Base-by-base conservation (phyloP, 2,797 vertebrate genomes). In the Bovichtus variegatus region DNA sequence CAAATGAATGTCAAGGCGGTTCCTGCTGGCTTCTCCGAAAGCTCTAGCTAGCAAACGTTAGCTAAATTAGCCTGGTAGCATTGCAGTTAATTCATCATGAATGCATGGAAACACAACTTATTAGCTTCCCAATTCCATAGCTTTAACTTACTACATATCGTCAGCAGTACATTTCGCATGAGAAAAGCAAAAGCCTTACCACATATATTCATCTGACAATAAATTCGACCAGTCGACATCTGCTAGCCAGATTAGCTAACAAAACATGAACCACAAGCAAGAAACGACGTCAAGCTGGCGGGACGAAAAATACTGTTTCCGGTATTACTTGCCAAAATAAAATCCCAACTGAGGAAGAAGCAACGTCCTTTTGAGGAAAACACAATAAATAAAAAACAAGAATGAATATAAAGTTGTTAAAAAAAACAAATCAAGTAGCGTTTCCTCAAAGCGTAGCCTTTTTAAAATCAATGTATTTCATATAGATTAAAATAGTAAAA, bases 231-330 rank as follows among this genome's bases (percentile, higher is more conserved):
- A 70, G 73, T 84, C 81, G 81, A 91, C 85, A 90, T 93, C 89
- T 92, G 86, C 78, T 90, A 90, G 89, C 92, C 76, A 87, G 85
- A 88, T 84, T 88, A 88, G 93, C 92, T 93, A 93, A 94, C 93
- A 93, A 92, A 93, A 92, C 90, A 91, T 79, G 84, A 84, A 91
- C 76, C 85, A 72, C 61, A 69, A 70, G 67, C 67, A 72, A 76
- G 68, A 80, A 83, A 49, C 66, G 64, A 77, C 29, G 63, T 76
- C 70, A 82, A 87, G 60, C 13, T 40, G 58, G 21, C 29, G 21
- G 8, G 10, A 27, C 18, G 2, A 25, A 29, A 59, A 19, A 43
- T 1, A 16, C 41, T 5, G 23, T 18, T 88, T 92, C 92, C 91
- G 88, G 76, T 34, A 0, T 1, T 1, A 12, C 1, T 43, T 80